These are phyloP conservation scores for Callionymus lyra DNA, from an alignment of 2,113 vertebrate genomes.

Conservation along the genomic window DNA sequence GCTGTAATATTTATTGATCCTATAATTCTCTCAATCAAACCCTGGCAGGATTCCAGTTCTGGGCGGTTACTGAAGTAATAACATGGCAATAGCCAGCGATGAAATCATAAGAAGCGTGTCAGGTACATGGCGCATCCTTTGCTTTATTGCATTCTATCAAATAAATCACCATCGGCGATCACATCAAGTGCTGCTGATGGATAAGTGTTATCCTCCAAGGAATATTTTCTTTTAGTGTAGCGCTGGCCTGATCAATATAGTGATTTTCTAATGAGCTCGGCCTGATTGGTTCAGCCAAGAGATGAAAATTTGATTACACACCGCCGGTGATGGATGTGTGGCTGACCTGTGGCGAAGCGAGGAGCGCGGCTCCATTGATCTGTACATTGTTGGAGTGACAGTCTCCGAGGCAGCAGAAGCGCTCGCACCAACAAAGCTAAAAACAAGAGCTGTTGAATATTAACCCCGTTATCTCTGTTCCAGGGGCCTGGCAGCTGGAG, in stretches of 20 bases:
- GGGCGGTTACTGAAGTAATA: constrained; percentile 10
- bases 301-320: constrained; percentile 66
- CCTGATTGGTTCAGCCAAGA: constrained; percentile 64
- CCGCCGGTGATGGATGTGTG: constrained; percentile 63
- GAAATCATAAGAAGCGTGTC: constrained; percentile 39
- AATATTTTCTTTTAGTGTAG: constrained; percentile 46
- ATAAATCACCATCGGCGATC: constrained; percentile 41
- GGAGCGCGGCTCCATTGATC: constrained; percentile 52
- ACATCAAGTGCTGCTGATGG: constrained; percentile 57
- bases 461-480: constrained; percentile 68
- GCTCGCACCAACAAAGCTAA: constrained; percentile 35
- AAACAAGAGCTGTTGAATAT: constrained; percentile 62
- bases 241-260: constrained; percentile 57
- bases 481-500: constrained; percentile 95
- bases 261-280: constrained; percentile 63
- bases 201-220: constrained; percentile 37
- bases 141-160: constrained; percentile 45
- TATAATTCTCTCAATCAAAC: constrained; percentile 6
- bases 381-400: constrained; percentile 54
- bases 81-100: constrained; percentile 20
- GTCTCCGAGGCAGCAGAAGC: constrained; percentile 45
- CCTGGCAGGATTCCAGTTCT: constrained; percentile 11
- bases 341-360: constrained; percentile 44
- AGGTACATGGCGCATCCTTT: constrained; percentile 25
- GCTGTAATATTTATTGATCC: constrained; percentile 8